Percentiles rank a stretch among this genome's conserved stretches.
Conservation (phyloP, 2,888 invertebrate species). For the Acrocera orbiculus region DNA sequence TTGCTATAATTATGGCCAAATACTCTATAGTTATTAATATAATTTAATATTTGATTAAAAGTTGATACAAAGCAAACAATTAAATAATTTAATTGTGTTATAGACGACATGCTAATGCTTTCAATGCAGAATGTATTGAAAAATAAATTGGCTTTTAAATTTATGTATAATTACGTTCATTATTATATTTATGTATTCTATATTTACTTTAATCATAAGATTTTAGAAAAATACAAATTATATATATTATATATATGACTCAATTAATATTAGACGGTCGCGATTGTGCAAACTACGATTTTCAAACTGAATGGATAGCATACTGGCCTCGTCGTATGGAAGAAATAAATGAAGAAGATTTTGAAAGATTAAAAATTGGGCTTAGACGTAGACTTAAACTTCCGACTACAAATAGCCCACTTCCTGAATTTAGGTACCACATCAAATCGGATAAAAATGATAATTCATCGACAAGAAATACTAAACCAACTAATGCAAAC, state of each 20-base stretch:
- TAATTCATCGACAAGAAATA: background rate
- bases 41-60: too few species aligned
- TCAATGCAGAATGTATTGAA: too few species aligned
- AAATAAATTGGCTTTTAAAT: too few species aligned
- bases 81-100: too few species aligned
- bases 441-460: constrained; percentile 32
- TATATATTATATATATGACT: constrained; percentile 3
- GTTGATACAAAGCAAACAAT: too few species aligned
- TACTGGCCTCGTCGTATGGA: constrained; percentile 67
- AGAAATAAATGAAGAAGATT: constrained; percentile 51
- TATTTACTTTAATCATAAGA: background rate
- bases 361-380: constrained; percentile 32
- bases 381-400: constrained; percentile 20
- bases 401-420: constrained; percentile 32
- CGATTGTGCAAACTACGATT: constrained; percentile 61
- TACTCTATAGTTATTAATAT: too few species aligned
- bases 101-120: too few species aligned
- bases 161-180: too few species aligned
- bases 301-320: constrained; percentile 72
- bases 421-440: constrained; percentile 44
- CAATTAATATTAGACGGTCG: constrained; percentile 24
- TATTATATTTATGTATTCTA: too few species aligned
- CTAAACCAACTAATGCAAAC: constrained; percentile 2
- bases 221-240: background rate
- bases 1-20: too few species aligned